Base-by-base conservation (phyloP, 2,113 vertebrate genomes). In the Loxodonta africana region DNA sequence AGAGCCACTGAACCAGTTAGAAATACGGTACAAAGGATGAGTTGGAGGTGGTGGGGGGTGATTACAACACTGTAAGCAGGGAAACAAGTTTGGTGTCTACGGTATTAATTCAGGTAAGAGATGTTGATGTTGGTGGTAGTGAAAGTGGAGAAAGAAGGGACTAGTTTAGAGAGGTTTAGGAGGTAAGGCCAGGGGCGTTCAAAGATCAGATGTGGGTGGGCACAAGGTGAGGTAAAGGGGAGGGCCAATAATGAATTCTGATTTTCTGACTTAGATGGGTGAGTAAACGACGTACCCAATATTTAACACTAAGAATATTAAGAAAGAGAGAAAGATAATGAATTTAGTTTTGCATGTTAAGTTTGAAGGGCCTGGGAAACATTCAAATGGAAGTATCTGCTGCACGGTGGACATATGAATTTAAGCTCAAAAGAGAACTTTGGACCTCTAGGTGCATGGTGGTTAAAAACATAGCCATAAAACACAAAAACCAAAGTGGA, bases 341-440 rank as follows among this genome's bases (percentile, higher is more conserved):
- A n/a, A 17, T 92, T 63, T 63, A 14, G 20, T 14, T 80, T 63
- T 74, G 57, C 41, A 80, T 17, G n/a, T 15, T 44, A 57, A 65
- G 0, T 74, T 44, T 69, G 17, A 78, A 73, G 33, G 20, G 12
- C 60, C 25, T 53, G 6, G n/a, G 25, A 80, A 48, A 48, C 10
- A 57, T 23, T 1, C 9, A 80, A 18, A 17, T 41, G 30, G 63
- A 69, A 4, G 8, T 26, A 15, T 33, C 37, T 44, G 4, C 3
- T 37, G 26, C 5, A 6, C 0, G 41, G 8, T 33, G 12, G 41
- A 4, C 14, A 7, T 25, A 3, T 1, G 28, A 25, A 6, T 21
- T 18, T 48, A 87, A 86, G 15, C 67, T 74, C 62, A 44, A 44
- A 41, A 44, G 30, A 88, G 69, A 57, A 90, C 33, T 63, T 5